Evolutionary conservation across 2,113 vertebrate species (phyloP), one percentile per base, ranked within the genome.

Genomic region (Tyrannus savana): DNA sequence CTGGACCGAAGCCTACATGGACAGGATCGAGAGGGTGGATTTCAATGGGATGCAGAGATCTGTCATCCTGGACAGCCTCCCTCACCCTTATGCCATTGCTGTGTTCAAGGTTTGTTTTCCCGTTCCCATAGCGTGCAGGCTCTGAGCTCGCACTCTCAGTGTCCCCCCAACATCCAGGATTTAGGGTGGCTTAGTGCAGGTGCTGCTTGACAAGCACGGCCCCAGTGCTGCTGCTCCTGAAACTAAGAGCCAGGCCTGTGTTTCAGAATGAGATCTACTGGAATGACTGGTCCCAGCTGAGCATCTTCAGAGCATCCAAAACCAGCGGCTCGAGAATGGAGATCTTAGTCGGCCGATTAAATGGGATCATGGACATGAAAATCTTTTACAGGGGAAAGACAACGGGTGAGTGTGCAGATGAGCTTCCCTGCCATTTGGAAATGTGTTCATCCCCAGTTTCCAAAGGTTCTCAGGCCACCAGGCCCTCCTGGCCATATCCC

Each of bases 221-320:
- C 7, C 80, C 2, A 3, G 35, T 55, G 23, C 41, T 60, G 4
- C 18, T 46, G 33, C 60, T 42, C 4, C 33, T 69, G 3, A 8
- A 2, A 4, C 93, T 97, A 19, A 96, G 50, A 87, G 42, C 66
- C 62, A 53, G 42, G 31, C n/a, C 84, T 96, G 76, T 91, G n/a
- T 97, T 97, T 69, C 95, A 99, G 99, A 99, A 98, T 66, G 99
- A 99, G 47, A 98, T 99, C 93, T 99, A 99, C 98, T 99, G 99
- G 99, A 99, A 99, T 1, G 99, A 99, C 97, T 99, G 99, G 99
- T 99, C 99, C 6, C 98, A 98, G 92, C 99, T 99, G 97, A 99
- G 99, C 67, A 99, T 99, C 93, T 99, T 99, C 96, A 98, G 99
- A 97, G 99, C 99, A 25, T 98, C 99, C 12, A 99, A 99, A 90